Base-by-base conservation (phyloP, 2,888 invertebrate genomes). In the Chrysotoxum bicinctum region DNA sequence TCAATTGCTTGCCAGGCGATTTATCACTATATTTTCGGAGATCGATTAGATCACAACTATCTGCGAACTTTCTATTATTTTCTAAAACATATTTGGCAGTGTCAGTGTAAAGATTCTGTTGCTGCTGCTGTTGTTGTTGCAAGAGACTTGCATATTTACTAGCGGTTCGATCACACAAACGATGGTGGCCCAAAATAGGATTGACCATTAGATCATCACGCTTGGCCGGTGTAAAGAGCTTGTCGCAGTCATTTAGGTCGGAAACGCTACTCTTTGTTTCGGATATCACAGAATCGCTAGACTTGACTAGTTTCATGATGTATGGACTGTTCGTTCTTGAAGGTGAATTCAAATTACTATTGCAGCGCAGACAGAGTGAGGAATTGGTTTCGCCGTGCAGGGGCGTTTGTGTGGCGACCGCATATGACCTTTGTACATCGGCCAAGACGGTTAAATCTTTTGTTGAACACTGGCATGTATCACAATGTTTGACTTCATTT, bases 401-500 rank as follows among this genome's bases (percentile, higher is more conserved):
- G 0, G 91, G 94, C 21, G 95, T 95, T 91, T 95, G 95, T 0
- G 95, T 95, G 19, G 94, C 93, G 30, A 94, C 93, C 35, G 94
- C 93, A 88, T 91, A 92, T 93, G 94, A 90, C 93, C 93, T 93
- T 91, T 89, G 93, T 91, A 91, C 94, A 93, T 91, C 95, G 92
- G 91, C 91, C 64, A 93, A 89, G n/a, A 93, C 92, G 40, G 92
- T 93, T 12, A 93, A 88, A 88, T 92, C 93, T 88, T 91, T 91
- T 52, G 90, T 91, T 72, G 94, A 93, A 90, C 97, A 97, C 52
- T 95, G 95, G 89, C 97, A 97, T 2, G 96, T 96, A 89, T 96
- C 95, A 92, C 97, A 97, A 90, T 97, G 97, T 91, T 96, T 96
- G 2, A 95, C 94, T 68, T 95, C 94, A 73, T 95, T 95, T 87